A percentile compares a stretch with the other conserved stretches of the same genome.
Conservation (phyloP, 2,888 invertebrate species). For the Pristionchus exspectatus region DNA sequence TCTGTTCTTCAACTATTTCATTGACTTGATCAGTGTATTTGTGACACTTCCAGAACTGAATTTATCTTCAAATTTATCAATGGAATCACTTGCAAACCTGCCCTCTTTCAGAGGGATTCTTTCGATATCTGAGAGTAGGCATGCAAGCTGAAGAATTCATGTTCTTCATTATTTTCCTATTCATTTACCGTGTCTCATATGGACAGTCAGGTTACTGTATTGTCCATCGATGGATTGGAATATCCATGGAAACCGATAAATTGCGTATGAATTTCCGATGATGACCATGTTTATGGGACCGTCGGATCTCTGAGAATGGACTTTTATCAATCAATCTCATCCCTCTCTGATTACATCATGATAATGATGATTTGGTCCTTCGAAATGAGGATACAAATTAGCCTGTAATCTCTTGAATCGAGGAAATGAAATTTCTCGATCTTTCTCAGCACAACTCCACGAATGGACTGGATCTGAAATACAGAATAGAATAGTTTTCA, state of each 20-base stretch:
- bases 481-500: background rate
- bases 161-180: background rate
- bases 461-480: background rate
- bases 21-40: conserved; percentile 6
- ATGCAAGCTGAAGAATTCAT: background rate
- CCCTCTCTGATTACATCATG: background rate
- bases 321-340: background rate
- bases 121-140: conserved; percentile 10
- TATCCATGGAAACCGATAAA: conserved; percentile 37
- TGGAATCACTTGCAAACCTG: background rate
- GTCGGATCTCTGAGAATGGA: background rate
- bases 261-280: background rate
- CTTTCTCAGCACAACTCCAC: conserved; percentile 15
- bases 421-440: conserved; percentile 19
- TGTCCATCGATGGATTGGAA: conserved; percentile 2
- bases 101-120: conserved; percentile 14
- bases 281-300: conserved; percentile 4
- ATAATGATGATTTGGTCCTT: conserved; percentile 48
- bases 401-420: background rate
- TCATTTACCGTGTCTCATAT: conserved; percentile 16
- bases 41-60: conserved; percentile 26
- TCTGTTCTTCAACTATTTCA: conserved; percentile 25
- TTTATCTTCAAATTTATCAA: background rate
- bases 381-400: conserved; percentile 1
- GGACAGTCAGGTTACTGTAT: conserved; percentile 34